These are phyloP conservation scores for Geotrupes spiniger DNA, from an alignment of 2,888 invertebrate species.

Conservation along the genomic window DNA sequence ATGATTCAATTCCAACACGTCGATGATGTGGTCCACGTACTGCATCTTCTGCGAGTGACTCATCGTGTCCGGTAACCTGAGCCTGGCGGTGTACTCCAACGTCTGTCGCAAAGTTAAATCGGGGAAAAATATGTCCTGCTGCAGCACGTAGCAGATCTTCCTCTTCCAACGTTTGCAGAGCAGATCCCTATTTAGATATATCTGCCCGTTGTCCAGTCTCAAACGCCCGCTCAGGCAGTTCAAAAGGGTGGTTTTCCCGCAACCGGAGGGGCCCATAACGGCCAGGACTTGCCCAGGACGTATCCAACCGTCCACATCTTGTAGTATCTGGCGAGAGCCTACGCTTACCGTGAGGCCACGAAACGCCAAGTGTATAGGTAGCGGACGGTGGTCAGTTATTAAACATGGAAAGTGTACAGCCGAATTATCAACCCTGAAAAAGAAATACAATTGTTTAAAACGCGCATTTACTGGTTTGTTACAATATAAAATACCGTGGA, in stretches of 20 bases:
- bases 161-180: constrained; percentile 66
- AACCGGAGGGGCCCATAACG: constrained; percentile 78
- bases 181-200: constrained; percentile 46
- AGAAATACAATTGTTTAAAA: not conserved
- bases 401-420: constrained; percentile 60
- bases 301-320: constrained; percentile 70
- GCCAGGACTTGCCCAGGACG: constrained; percentile 76
- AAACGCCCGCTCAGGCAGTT: constrained; percentile 72
- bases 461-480: too few relatives aligned
- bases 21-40: constrained; percentile 74
- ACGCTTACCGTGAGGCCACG: constrained; percentile 59
- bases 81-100: constrained; percentile 59
- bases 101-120: constrained; percentile 76
- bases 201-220: constrained; percentile 62
- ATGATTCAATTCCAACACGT: constrained; percentile 68
- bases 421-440: constrained; percentile 58
- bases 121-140: constrained; percentile 79
- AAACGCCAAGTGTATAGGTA: constrained; percentile 66
- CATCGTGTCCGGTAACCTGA: constrained; percentile 68
- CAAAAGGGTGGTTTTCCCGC: constrained; percentile 75
- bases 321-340: constrained; percentile 58
- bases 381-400: constrained; percentile 53
- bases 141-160: constrained; percentile 77
- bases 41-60: constrained; percentile 70
- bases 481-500: too few relatives aligned